Conservation (phyloP, 2,113 vertebrate species). For the Pseudopipra pipra region DNA sequence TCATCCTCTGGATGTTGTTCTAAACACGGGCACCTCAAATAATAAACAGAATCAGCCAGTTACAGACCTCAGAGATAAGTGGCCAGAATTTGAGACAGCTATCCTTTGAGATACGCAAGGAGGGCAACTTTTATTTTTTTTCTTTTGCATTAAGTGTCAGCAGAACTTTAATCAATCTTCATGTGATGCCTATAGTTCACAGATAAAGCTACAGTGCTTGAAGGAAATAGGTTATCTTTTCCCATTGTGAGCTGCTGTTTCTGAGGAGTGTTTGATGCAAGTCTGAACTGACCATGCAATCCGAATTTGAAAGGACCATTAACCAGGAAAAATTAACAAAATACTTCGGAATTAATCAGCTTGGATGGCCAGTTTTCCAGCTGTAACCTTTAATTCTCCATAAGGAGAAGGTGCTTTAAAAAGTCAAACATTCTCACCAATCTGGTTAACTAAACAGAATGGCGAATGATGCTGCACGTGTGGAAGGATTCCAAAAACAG, state of each 20-base stretch:
- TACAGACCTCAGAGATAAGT: background rate
- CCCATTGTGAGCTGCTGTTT: background rate
- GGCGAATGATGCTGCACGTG: background rate
- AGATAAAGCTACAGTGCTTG: background rate
- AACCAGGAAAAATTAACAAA: constrained; percentile 56
- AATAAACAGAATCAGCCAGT: background rate
- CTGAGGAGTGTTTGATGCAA: background rate
- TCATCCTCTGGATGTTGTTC: constrained; percentile 2
- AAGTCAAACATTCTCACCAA: background rate
- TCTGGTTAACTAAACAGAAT: constrained; percentile 16
- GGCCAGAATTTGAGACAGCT: background rate
- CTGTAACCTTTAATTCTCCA: constrained; percentile 23
- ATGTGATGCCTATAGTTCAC: background rate
- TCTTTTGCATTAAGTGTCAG: background rate
- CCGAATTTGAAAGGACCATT: constrained; percentile 43
- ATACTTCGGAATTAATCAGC: background rate
- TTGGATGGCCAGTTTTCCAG: background rate
- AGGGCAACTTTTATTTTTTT: background rate
- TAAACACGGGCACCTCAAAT: background rate
- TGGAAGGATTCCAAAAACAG: background rate
- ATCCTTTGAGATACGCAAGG: background rate
- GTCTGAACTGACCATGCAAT: background rate
- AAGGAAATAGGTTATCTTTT: constrained; percentile 27
- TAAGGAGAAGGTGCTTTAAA: background rate
- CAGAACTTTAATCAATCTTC: constrained; percentile 42